Conservation (phyloP, 2,797 vertebrate species). For the Syndactyla subalaris region DNA sequence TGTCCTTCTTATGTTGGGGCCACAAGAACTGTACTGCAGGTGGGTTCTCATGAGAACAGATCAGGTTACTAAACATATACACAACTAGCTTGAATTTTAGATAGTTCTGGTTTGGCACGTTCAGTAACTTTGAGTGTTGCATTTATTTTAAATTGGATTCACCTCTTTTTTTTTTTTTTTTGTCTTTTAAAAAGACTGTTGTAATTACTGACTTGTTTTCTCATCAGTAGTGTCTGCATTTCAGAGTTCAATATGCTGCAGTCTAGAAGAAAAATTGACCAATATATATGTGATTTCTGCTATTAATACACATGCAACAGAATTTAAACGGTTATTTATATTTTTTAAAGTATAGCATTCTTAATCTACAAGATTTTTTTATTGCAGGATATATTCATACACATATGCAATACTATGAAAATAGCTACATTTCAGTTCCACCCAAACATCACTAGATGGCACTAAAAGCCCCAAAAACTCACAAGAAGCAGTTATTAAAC, state of each 20-base stretch:
- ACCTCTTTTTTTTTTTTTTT: background rate
- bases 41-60: background rate
- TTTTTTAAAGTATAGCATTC: background rate
- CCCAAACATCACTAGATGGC: conserved; percentile 69
- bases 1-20: background rate
- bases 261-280: background rate
- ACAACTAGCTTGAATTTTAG: background rate
- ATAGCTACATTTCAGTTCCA: background rate
- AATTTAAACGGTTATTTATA: background rate
- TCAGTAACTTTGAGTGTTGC: background rate
- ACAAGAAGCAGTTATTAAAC: background rate
- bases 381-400: background rate
- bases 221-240: background rate
- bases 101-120: background rate
- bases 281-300: background rate
- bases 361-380: background rate
- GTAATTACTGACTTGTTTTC: background rate
- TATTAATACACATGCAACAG: background rate
- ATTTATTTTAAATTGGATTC: background rate
- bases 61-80: background rate
- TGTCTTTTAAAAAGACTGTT: background rate
- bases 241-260: background rate
- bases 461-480: conserved; percentile 35
- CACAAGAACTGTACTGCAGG: too few species aligned
- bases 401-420: background rate